phyloP scores from a whole-genome alignment of 2,888 invertebrate species.

The Tortricodes alternella region DNA sequence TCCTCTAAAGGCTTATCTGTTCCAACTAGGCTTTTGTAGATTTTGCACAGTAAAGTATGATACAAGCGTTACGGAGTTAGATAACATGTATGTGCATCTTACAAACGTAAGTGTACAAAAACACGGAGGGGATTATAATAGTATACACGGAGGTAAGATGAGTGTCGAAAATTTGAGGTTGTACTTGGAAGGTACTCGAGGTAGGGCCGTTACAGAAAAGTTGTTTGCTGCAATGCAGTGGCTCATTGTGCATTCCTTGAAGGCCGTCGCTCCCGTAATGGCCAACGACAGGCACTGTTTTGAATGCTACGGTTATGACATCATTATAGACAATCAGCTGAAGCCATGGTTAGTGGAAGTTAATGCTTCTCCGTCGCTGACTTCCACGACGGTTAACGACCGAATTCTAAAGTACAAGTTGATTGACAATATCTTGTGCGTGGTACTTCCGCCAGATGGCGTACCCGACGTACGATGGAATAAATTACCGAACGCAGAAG shows the following conservation, averaged over 20 bases:
- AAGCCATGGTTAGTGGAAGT: conserved; percentile 98
- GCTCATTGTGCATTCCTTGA: conserved; percentile 95
- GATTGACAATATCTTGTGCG: conserved; percentile 95
- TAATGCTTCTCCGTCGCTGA: conserved; percentile 97
- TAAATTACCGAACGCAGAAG: conserved; percentile 88
- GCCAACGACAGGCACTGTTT: conserved; percentile 96
- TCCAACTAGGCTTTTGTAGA: conserved; percentile 95
- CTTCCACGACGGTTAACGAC: conserved; percentile 97
- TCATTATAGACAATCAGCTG: conserved; percentile 96
- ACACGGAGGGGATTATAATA: conserved; percentile 97
- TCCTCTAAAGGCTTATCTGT: conserved; percentile 96
- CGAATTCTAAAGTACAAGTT: conserved; percentile 96
- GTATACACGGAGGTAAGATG: conserved; percentile 96
- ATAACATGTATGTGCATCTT: conserved; percentile 96
- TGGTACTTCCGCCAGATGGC: conserved; percentile 94
- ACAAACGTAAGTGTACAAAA: conserved; percentile 99
- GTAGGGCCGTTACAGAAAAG: conserved; percentile 93
- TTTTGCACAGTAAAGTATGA: conserved; percentile 98
- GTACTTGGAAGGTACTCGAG: conserved; percentile 95
- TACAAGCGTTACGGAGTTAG: conserved; percentile 92
- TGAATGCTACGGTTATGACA: conserved; percentile 98
- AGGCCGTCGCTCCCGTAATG: conserved; percentile 96
- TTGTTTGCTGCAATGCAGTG: conserved; percentile 94
- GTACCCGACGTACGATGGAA: conserved; percentile 95
- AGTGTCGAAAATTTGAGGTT: conserved; percentile 94